Evolutionary conservation across 2,888 invertebrate genomes (phyloP).

Genomic region (Neoaliturus tenellus): DNA sequence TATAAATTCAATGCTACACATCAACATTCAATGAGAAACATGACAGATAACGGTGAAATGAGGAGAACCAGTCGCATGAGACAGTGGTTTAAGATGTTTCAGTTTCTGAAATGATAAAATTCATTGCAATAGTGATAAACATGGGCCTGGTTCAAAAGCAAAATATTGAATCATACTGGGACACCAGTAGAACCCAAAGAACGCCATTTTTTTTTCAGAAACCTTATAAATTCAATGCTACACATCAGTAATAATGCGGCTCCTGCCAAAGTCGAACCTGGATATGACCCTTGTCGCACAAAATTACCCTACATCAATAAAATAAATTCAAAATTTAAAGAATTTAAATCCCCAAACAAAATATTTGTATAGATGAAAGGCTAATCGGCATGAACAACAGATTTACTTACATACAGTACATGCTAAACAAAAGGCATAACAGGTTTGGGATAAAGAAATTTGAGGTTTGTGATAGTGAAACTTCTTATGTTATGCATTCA

Average conservation of each 20-base stretch:
- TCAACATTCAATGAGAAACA: too few species aligned
- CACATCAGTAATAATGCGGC: background rate
- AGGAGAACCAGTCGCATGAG: too few species aligned
- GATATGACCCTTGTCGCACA: slow-evolving; percentile 55
- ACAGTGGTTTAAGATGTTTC: too few species aligned
- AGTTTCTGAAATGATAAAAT: too few species aligned
- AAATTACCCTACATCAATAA: slow-evolving; percentile 46
- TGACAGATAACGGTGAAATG: too few species aligned
- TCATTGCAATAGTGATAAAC: too few species aligned
- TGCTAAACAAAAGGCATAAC: slow-evolving; percentile 49
- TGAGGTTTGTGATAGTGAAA: slow-evolving; percentile 40
- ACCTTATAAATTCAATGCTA: slow-evolving; percentile 26
- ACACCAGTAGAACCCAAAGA: background rate
- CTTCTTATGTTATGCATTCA: slow-evolving; percentile 40
- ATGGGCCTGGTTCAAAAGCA: background rate
- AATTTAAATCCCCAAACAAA: slow-evolving; percentile 48
- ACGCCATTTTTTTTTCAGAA: background rate
- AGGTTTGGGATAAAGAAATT: slow-evolving; percentile 38
- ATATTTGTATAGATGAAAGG: slow-evolving; percentile 46
- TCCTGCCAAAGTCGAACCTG: background rate
- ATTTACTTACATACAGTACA: slow-evolving; percentile 45
- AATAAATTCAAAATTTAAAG: slow-evolving; percentile 34
- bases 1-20: too few species aligned
- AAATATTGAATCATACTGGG: too few species aligned
- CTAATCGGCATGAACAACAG: slow-evolving; percentile 53